Conservation (phyloP, 2,797 vertebrate species). For the Microctenopoma steveboyesi region DNA sequence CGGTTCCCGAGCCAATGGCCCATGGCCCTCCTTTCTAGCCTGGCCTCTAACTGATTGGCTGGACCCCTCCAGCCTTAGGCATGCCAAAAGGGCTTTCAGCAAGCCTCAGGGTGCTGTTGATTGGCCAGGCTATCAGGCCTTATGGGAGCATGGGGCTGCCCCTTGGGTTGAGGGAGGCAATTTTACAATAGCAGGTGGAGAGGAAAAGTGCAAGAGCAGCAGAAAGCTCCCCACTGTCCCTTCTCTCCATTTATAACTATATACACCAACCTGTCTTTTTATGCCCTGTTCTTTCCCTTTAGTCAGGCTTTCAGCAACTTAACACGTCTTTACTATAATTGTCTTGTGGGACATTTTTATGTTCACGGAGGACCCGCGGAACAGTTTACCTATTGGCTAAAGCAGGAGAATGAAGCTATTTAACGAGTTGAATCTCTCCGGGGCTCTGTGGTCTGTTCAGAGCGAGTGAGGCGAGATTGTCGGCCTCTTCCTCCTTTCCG, state of each 20-base stretch:
- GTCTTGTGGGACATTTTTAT: constrained; percentile 51
- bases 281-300: constrained; percentile 17
- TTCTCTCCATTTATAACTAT: constrained; percentile 14
- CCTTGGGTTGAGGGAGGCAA: constrained; percentile 54
- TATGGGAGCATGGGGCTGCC: constrained; percentile 46
- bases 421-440: constrained; percentile 79
- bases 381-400: constrained; percentile 53
- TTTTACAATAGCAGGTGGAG: constrained; percentile 57
- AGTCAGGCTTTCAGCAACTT: constrained; percentile 51
- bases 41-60: constrained; percentile 73
- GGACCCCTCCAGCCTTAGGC: constrained; percentile 65
- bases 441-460: constrained; percentile 76
- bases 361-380: constrained; percentile 25
- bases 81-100: constrained; percentile 74
- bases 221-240: constrained; percentile 33
- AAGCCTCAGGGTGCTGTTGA: constrained; percentile 74
- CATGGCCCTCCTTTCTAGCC: constrained; percentile 69
- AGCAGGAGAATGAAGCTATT: constrained; percentile 70
- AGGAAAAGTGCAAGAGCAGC: constrained; percentile 58
- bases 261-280: constrained; percentile 6
- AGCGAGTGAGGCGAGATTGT: constrained; percentile 63
- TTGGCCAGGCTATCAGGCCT: constrained; percentile 71
- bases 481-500: constrained; percentile 74
- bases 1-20: constrained; percentile 64
- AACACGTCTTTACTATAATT: constrained; percentile 55